A percentile compares a stretch with the other conserved stretches of the same genome.
Evolutionary conservation across 2,797 vertebrate species (phyloP).

Genomic region (Thamnophis elegans): DNA sequence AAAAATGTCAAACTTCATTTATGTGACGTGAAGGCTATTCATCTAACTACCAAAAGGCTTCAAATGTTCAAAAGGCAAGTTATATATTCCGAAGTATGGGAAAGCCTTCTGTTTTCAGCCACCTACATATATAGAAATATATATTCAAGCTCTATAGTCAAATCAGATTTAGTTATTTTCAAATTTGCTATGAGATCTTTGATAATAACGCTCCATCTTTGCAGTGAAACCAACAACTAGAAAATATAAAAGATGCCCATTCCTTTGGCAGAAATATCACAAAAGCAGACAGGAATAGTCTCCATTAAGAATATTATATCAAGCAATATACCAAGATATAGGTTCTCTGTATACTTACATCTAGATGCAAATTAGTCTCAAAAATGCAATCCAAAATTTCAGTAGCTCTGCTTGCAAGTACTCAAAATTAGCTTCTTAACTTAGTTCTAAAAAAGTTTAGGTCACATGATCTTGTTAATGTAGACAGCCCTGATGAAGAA

Average conservation of each 20-base stretch:
- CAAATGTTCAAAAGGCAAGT: background rate
- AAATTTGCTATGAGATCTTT: background rate
- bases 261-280: background rate
- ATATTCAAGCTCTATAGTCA: background rate
- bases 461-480: background rate
- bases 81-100: background rate
- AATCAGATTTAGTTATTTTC: background rate
- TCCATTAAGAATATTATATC: background rate
- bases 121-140: background rate
- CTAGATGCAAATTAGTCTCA: background rate
- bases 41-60: background rate
- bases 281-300: background rate
- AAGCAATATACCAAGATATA: background rate
- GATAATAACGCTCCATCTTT: background rate
- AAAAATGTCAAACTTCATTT: background rate
- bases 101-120: background rate
- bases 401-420: background rate
- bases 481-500: background rate
- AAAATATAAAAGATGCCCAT: background rate
- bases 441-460: conserved; percentile 5
- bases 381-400: background rate
- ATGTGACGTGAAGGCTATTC: background rate
- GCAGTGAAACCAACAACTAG: background rate
- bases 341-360: background rate
- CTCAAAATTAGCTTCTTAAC: background rate